Base-by-base conservation (phyloP, 1,140 invertebrate genomes). In the Sminthurides bifidus region DNA sequence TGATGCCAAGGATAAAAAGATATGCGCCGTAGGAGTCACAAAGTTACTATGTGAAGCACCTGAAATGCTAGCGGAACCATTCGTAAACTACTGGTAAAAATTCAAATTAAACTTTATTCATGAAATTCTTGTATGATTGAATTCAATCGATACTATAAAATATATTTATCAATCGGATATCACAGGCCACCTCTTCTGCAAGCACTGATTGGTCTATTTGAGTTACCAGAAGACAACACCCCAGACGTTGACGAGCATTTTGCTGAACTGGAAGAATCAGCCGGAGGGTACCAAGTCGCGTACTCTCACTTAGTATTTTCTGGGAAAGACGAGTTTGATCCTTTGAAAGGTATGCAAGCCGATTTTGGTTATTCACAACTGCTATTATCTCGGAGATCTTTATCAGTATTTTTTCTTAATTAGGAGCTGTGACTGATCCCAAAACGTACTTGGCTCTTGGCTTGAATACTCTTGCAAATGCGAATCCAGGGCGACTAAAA, bases 271-370 rank as follows among this genome's bases (percentile, higher is more conserved):
- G 88, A 92, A 43, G 88, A 93, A 68, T 48, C 44, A 12, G 76
- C 80, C 48, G 38, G 29, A 5, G 85, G 87, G 21, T 95, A 92
- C 72, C 89, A 94, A 73, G 84, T 85, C 19, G 81, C 85, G 40
- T 96, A 89, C 69, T 84, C 86, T 14, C 86, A 92, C 69, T 75
- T 97, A 1, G 76, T 82, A 14, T 93, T 85, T 76, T 91, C 90
- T 0, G 81, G 79, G 44, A 83, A 81, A 69, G 73, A 75, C 27
- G 76, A 79, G 60, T 73, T 77, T 56, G 90, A 95, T 75, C 83
- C 84, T 19, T 66, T 77, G 77, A 51, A 74, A 72, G 72, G 76
- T 74, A 79, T 70, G 56, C 57, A 30, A 29, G 31, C 23, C 52
- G 19, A n/a, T n/a, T 52, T 44, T 31, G 33, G 10, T 43, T 52